Conservation (phyloP, 2,888 invertebrate genomes). For the Chloroclysta siterata region DNA sequence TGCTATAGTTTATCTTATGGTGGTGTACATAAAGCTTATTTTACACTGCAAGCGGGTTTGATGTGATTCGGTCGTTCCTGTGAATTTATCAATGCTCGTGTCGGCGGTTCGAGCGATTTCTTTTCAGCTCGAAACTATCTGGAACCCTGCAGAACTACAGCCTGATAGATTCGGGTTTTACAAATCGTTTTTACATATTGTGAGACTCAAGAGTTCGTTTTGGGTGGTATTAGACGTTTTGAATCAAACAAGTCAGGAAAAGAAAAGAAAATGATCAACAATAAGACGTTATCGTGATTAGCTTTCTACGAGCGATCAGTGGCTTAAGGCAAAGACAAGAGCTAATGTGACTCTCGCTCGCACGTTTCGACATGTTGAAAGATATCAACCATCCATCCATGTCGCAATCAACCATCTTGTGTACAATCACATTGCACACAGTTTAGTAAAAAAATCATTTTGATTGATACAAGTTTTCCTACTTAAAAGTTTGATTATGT, state of each 20-base stretch:
- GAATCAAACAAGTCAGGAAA: not conserved
- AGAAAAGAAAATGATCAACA: too few relatives aligned
- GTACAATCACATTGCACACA: too few relatives aligned
- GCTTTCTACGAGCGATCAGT: too few relatives aligned
- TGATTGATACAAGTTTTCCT: too few relatives aligned
- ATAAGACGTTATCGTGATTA: too few relatives aligned
- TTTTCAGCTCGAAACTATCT: conserved; percentile 22
- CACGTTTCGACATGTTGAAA: too few relatives aligned
- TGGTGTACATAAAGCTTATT: not conserved
- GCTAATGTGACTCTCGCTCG: too few relatives aligned
- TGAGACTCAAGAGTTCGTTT: not conserved
- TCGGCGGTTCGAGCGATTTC: conserved; percentile 19
- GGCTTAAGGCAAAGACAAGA: too few relatives aligned
- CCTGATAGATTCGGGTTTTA: not conserved
- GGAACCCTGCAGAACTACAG: conserved; percentile 2
- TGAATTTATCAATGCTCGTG: conserved; percentile 27
- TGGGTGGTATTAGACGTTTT: not conserved
- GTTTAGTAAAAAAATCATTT: too few relatives aligned
- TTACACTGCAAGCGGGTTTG: not conserved
- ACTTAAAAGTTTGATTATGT: too few relatives aligned
- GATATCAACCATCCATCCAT: too few relatives aligned
- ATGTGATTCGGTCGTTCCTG: conserved; percentile 1
- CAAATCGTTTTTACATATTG: conserved; percentile 8
- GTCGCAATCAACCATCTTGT: too few relatives aligned
- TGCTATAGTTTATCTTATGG: not conserved